A percentile compares a stretch with the other conserved stretches of the same genome.
phyloP scores from a whole-genome alignment of 2,113 vertebrate species.

The Syngnathoides biaculeatus region DNA sequence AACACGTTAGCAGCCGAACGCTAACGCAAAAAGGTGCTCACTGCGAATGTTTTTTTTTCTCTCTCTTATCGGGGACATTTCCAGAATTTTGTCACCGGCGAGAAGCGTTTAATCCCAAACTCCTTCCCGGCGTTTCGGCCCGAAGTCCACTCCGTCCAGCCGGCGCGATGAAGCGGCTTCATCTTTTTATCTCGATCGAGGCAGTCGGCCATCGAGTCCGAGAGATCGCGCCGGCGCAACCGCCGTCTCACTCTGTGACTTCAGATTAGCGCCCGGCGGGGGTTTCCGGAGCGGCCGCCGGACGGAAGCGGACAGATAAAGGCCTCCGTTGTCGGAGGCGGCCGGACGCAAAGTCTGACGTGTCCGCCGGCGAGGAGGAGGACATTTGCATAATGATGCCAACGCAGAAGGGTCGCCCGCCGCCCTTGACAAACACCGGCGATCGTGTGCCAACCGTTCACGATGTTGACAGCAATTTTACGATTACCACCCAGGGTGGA shows the following conservation, averaged over 20 bases:
- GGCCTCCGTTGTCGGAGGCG: slow-evolving; percentile 44
- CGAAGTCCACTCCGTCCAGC: slow-evolving; percentile 15
- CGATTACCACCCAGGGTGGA: too few species aligned
- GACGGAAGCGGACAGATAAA: slow-evolving; percentile 57
- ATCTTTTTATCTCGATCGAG: slow-evolving; percentile 28
- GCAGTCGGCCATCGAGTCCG: slow-evolving; percentile 18
- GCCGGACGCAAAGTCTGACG: not conserved
- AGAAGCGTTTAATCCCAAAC: slow-evolving; percentile 7
- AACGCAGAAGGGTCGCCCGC: not conserved
- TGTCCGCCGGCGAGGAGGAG: slow-evolving; percentile 44
- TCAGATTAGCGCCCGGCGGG: slow-evolving; percentile 53
- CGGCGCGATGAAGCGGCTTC: slow-evolving; percentile 30
- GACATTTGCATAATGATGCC: slow-evolving; percentile 66
- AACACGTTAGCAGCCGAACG: too few species aligned
- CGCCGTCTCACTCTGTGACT: slow-evolving; percentile 35
- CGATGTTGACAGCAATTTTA: too few species aligned
- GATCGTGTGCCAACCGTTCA: too few species aligned
- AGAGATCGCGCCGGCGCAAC: slow-evolving; percentile 23
- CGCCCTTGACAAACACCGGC: too few species aligned
- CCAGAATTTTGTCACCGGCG: not conserved
- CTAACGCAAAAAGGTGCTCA: not conserved
- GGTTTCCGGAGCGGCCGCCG: slow-evolving; percentile 45
- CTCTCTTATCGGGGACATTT: not conserved
- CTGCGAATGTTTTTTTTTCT: not conserved
- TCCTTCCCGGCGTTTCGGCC: not conserved